Percentiles rank a stretch among this genome's conserved stretches.
These are phyloP conservation scores for Poicephalus gulielmi DNA, from an alignment of 2,113 vertebrate genomes.

Conservation along the genomic window DNA sequence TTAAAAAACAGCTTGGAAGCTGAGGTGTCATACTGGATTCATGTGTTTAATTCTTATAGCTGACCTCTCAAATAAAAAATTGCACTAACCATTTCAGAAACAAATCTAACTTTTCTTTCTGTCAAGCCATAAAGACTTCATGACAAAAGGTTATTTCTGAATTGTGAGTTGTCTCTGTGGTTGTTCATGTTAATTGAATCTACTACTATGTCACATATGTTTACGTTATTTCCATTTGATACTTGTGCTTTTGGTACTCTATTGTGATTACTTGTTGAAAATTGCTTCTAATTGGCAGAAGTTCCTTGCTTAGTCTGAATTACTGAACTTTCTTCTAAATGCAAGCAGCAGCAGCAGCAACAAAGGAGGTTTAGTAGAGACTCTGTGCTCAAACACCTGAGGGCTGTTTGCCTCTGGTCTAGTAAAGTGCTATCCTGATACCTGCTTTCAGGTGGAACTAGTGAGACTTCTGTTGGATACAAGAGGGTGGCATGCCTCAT, in stretches of 20 bases:
- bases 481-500: not conserved
- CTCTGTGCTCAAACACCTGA: not conserved
- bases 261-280: not conserved
- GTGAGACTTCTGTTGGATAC: not conserved
- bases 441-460: not conserved
- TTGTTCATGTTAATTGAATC: not conserved
- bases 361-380: not conserved
- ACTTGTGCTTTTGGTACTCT: constrained; percentile 4
- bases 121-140: constrained; percentile 50
- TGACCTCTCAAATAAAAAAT: constrained; percentile 74
- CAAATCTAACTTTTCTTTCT: constrained; percentile 43
- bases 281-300: not conserved
- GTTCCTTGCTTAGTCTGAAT: not conserved
- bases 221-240: constrained; percentile 26
- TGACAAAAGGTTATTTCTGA: constrained; percentile 14
- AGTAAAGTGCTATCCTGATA: not conserved
- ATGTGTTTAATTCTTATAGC: constrained; percentile 53
- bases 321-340: not conserved
- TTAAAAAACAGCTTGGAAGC: constrained; percentile 12
- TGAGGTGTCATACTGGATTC: constrained; percentile 43
- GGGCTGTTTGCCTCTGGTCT: not conserved
- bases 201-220: not conserved
- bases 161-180: constrained; percentile 2
- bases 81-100: constrained; percentile 64
- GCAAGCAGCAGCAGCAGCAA: not conserved